These are phyloP conservation scores for Tinea pellionella DNA, from an alignment of 2,888 invertebrate genomes.

Conservation along the genomic window DNA sequence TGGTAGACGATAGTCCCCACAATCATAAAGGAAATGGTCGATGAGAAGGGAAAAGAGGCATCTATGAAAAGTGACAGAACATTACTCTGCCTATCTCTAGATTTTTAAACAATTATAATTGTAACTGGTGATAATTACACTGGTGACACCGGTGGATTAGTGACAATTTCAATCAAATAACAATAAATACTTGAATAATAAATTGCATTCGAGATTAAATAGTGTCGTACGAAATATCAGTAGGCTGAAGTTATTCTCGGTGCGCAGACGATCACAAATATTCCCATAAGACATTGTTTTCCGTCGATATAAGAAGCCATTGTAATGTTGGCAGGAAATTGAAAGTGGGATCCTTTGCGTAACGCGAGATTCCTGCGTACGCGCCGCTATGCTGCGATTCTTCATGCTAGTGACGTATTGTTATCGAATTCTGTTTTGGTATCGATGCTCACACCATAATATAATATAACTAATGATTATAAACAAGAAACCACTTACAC, in stretches of 20 bases:
- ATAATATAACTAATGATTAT: background rate
- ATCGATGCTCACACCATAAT: background rate
- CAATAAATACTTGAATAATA: no score
- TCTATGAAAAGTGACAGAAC: no score
- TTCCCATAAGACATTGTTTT: conserved; percentile 28
- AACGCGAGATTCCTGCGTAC: conserved; percentile 54
- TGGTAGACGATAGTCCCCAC: no score
- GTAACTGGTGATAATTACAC: background rate
- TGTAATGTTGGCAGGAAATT: conserved; percentile 50
- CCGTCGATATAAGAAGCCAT: conserved; percentile 37
- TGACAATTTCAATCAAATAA: no score
- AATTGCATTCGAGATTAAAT: background rate
- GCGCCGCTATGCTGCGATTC: conserved; percentile 49
- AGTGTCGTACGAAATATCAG: background rate
- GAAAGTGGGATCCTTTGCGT: conserved; percentile 54
- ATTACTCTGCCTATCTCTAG: no score
- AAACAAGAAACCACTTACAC: no score
- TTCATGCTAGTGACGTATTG: conserved; percentile 30
- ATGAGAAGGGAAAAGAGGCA: no score
- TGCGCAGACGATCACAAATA: conserved; percentile 8
- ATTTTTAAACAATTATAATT: no score
- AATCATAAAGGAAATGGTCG: no score
- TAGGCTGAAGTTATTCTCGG: conserved; percentile 1
- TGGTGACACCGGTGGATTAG: no score
- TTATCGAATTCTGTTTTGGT: background rate